Evolutionary conservation across 2,113 vertebrate species (phyloP), one percentile per base, ranked within the genome.

Genomic region (Speoplatyrhinus poulsoni): DNA sequence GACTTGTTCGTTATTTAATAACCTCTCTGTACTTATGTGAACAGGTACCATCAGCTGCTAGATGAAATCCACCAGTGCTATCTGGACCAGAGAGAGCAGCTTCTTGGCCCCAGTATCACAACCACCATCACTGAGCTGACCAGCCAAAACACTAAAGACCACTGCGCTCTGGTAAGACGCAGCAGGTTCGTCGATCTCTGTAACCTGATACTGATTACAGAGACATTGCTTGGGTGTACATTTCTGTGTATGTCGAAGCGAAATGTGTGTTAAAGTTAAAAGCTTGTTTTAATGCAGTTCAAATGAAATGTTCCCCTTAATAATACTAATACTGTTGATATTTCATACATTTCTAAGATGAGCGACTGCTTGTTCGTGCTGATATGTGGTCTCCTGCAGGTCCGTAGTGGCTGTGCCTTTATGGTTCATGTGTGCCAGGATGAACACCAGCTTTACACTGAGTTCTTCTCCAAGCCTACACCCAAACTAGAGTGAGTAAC

Each of bases 351-450:
- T 52, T 52, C 12, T 52, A 11, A 52, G 49, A 52, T 52, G 49
- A 36, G 47, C 4, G 16, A 6, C 26, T 62, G 67, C 60, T 52
- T 65, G 10, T 0, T 16, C 16, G 26, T 72, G 60, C 41, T 77
- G 17, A 67, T 81, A 58, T 78, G 17, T 73, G 0, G 11, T 55
- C 77, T 72, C 74, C 60, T 49, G 1, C 85, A 99, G 98, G 95
- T 99, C 36, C 95, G 98, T 79, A 98, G 98, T 67, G 98, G 98
- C 82, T 98, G 98, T 92, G 95, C 98, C 70, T 99, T 99, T 65
- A 98, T 99, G 96, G 96, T 97, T 54, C 98, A 98, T 0, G 97
- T 99, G 6, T 99, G 98, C 86, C 98, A 99, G 88, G 98, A 99
- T 80, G 98, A 99, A 47, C 95, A 99, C 78, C 96, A 98, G 64